Percentiles rank a stretch among this genome's conserved stretches.
Conservation (phyloP, 2,113 vertebrate genomes). For the Syngnathoides biaculeatus region DNA sequence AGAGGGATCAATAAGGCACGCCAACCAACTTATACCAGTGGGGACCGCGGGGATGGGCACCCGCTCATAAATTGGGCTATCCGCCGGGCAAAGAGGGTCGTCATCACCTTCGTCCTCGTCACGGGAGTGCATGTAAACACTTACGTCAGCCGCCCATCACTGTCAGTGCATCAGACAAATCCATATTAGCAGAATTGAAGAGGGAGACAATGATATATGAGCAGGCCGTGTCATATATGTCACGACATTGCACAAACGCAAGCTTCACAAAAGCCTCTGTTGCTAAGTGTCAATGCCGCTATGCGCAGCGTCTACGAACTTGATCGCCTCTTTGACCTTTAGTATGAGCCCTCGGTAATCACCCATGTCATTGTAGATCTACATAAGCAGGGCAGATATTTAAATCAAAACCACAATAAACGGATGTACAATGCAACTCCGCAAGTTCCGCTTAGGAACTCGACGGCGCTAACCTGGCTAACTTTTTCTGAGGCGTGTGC, state of each 20-base stretch:
- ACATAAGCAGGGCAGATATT: constrained; percentile 40
- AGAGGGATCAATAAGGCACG: constrained; percentile 75
- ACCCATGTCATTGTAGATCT: constrained; percentile 47
- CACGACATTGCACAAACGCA: constrained; percentile 50
- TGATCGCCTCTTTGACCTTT: constrained; percentile 59
- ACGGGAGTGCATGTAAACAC: constrained; percentile 60
- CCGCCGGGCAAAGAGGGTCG: constrained; percentile 34
- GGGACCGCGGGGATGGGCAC: constrained; percentile 63
- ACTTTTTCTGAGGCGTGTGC: constrained; percentile 30
- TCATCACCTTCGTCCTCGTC: constrained; percentile 50
- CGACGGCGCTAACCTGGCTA: constrained; percentile 42
- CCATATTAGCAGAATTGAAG: constrained; percentile 70
- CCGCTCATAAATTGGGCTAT: constrained; percentile 66
- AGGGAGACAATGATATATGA: constrained; percentile 68
- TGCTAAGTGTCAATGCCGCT: constrained; percentile 53
- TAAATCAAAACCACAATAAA: constrained; percentile 29
- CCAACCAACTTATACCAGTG: constrained; percentile 62
- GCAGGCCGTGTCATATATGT: constrained; percentile 58
- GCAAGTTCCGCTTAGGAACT: constrained; percentile 36
- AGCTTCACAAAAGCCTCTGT: constrained; percentile 38
- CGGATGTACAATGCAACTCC: not conserved
- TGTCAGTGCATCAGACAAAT: constrained; percentile 68
- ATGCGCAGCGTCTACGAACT: constrained; percentile 47
- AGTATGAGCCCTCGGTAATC: constrained; percentile 47
- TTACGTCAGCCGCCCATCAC: constrained; percentile 66